Conservation (phyloP, 2,113 vertebrate species). For the Jacana jacana region DNA sequence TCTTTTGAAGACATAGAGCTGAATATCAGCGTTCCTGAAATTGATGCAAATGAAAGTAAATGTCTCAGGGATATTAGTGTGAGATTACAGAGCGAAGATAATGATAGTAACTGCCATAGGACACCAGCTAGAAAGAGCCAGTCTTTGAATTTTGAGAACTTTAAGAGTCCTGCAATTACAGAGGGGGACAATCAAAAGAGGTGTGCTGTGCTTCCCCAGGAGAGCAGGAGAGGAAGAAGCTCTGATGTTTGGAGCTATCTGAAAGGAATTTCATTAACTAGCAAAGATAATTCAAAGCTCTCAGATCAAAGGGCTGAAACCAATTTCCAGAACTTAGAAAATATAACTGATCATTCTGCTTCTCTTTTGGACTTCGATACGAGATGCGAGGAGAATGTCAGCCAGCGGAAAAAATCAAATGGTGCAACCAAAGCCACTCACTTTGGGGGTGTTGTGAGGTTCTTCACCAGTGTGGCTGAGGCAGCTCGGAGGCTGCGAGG, state of each 20-base stretch:
- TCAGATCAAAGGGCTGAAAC: slow-evolving; percentile 79
- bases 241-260: slow-evolving; percentile 89
- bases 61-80: slow-evolving; percentile 55
- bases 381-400: slow-evolving; percentile 73
- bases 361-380: slow-evolving; percentile 76
- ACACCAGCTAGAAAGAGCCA: slow-evolving; percentile 67
- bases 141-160: slow-evolving; percentile 72
- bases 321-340: slow-evolving; percentile 76
- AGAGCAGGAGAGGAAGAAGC: slow-evolving; percentile 74
- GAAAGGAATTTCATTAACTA: slow-evolving; percentile 83
- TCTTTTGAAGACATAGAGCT: slow-evolving; percentile 85
- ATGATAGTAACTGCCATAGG: slow-evolving; percentile 66
- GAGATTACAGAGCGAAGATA: slow-evolving; percentile 67
- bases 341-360: slow-evolving; percentile 62
- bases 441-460: slow-evolving; percentile 83
- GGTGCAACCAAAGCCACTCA: slow-evolving; percentile 73
- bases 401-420: slow-evolving; percentile 58
- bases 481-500: slow-evolving; percentile 85
- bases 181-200: slow-evolving; percentile 73
- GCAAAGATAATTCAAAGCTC: slow-evolving; percentile 74
- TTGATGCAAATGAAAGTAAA: slow-evolving; percentile 41
- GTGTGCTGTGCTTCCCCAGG: slow-evolving; percentile 64
- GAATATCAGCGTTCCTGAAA: slow-evolving; percentile 69
- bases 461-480: slow-evolving; percentile 85
- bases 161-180: slow-evolving; percentile 65